Conservation (phyloP, 2,797 vertebrate genomes). For the Xerus rutilus region DNA sequence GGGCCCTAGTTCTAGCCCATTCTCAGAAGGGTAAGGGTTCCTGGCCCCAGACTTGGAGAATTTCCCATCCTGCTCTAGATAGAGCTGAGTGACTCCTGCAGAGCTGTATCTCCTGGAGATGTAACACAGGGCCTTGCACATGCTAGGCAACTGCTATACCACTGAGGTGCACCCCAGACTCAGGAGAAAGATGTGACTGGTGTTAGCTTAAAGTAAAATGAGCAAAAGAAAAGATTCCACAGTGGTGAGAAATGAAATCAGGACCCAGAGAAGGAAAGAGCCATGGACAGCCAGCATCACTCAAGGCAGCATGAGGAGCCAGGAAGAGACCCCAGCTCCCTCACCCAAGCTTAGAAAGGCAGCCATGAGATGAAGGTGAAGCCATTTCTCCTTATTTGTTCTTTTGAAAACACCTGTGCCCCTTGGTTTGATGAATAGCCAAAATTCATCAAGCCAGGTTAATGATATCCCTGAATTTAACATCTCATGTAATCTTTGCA, state of each 20-base stretch:
- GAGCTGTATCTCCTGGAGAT: neutral
- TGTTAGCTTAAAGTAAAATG: neutral
- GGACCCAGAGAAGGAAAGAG: neutral
- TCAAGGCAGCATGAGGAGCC: fast-evolving
- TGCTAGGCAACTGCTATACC: neutral
- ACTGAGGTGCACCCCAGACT: neutral
- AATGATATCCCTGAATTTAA: too few relatives aligned
- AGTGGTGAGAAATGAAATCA: neutral
- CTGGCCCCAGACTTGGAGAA: too few relatives aligned
- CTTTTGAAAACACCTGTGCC: neutral
- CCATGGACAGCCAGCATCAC: fast-evolving
- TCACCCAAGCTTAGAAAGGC: neutral
- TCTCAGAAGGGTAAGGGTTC: neutral
- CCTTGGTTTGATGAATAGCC: neutral
- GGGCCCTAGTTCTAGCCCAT: neutral
- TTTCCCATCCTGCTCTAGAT: neutral
- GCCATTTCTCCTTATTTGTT: too few relatives aligned
- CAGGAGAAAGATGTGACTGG: neutral
- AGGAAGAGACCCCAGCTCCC: neutral
- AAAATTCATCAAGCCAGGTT: neutral
- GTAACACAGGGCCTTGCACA: neutral
- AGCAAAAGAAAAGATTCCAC: neutral
- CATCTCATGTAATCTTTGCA: neutral
- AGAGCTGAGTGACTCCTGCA: fast-evolving
- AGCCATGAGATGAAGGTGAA: fast-evolving